phyloP scores from a whole-genome alignment of 2,113 vertebrate species.

The Ciconia stormi region DNA sequence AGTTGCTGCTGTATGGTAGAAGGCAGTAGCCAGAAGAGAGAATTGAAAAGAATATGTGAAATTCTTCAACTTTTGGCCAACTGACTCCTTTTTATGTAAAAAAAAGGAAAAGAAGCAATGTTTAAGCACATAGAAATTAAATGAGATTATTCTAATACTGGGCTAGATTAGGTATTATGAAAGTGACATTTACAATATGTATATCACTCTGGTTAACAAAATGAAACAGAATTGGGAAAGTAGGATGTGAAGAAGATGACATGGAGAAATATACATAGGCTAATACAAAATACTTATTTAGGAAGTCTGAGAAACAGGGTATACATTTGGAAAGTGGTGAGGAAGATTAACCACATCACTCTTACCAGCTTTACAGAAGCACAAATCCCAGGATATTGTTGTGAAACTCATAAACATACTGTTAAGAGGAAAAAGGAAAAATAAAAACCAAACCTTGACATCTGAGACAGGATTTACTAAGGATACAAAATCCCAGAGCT shows the following conservation, averaged over 20 bases:
- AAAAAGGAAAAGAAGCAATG: neutral
- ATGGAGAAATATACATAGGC: neutral
- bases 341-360: conserved; percentile 24
- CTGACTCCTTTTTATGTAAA: neutral
- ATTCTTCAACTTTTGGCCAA: neutral
- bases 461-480: conserved; percentile 16
- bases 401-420: neutral
- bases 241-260: neutral
- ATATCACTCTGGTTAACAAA: neutral
- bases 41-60: neutral
- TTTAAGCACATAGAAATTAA: neutral
- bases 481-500: neutral
- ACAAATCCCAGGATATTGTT: conserved; percentile 34
- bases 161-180: neutral
- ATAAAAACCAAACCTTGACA: conserved; percentile 19
- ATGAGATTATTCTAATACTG: neutral
- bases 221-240: neutral
- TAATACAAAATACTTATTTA: neutral
- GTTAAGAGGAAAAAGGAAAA: neutral
- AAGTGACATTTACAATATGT: neutral
- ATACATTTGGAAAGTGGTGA: neutral
- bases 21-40: neutral
- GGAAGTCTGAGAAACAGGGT: neutral
- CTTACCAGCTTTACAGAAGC: neutral
- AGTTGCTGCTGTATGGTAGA: neutral